Base-by-base conservation (phyloP, 2,113 vertebrate genomes). In the Microtus montanus region DNA sequence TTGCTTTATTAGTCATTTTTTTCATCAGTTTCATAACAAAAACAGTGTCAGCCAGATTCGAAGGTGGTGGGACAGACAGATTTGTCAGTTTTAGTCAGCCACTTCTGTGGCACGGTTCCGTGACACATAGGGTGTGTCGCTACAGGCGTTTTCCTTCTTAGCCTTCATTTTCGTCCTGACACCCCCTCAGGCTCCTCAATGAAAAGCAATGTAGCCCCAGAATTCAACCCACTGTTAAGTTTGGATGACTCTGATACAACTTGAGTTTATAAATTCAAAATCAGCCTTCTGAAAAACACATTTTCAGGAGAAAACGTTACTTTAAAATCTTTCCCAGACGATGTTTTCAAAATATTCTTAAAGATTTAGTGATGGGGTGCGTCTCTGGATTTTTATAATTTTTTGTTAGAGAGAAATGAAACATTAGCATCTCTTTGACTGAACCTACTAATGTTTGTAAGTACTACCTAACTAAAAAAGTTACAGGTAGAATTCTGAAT, bases 21-120 rank as follows among this genome's bases (percentile, higher is more conserved):
- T 82, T 82, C 38, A 79, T 54, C n/a, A 47, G 8, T 35, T 80
- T 94, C 41, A n/a, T 44, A 90, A 92, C 15, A 88, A 87, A 87
- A 93, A 90, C 11, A 71, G 28, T 41, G 33, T 17, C 44, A 8
- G 33, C 26, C 14, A 11, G 80, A 30, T 87, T 88, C 7, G 14
- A 41, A 70, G 19, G 30, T 41, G 58, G 14, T n/a, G 30, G 66
- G 87, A 74, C 6, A 89, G 74, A 87, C 78, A 94, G 49, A 15
- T 8, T 52, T 68, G 70, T 38, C n/a, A 75, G 44, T 79, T 54
- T 68, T 83, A 47, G 89, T 3, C 22, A 87, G 44, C 30, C n/a
- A 20, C 1, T 30, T n/a, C 7, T 28, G 35, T 20, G 30, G 13
- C 85, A 64, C 24, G 33, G 26, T 24, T 74, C 30, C 47, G 58